Evolutionary conservation across 2,113 vertebrate genomes (phyloP).

Genomic region (Melospiza melodia): DNA sequence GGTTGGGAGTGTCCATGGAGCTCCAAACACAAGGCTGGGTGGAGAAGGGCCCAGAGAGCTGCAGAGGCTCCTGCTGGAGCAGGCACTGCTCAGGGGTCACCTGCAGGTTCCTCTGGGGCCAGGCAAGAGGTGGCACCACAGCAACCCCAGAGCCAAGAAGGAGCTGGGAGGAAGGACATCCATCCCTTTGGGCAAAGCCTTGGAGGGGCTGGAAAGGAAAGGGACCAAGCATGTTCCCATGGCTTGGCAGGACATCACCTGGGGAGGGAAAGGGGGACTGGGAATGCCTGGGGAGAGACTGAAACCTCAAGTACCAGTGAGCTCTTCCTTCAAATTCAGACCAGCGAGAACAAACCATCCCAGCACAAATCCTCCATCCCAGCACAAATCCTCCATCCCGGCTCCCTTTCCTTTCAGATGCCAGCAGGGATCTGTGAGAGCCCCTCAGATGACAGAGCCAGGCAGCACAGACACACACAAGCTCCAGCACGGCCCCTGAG

Average conservation of each 20-base stretch:
- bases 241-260: accelerated
- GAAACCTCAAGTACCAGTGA: neutral
- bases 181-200: neutral
- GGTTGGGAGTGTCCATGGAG: neutral
- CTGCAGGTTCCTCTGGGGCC: neutral
- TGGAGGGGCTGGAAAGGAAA: neutral
- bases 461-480: neutral
- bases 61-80: neutral
- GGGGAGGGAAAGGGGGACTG: neutral
- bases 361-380: neutral
- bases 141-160: neutral
- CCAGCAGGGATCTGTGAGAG: neutral
- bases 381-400: neutral
- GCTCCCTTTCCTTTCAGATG: neutral
- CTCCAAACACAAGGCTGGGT: neutral
- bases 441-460: neutral
- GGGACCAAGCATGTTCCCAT: neutral
- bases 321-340: neutral
- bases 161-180: neutral
- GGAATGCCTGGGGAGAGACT: neutral
- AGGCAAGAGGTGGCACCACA: neutral
- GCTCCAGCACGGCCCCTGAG: neutral
- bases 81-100: neutral
- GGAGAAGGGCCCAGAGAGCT: neutral
- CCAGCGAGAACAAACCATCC: neutral